A percentile compares a stretch with the other conserved stretches of the same genome.
phyloP scores from a whole-genome alignment of 2,113 vertebrate species.

The Lagenorhynchus albirostris region DNA sequence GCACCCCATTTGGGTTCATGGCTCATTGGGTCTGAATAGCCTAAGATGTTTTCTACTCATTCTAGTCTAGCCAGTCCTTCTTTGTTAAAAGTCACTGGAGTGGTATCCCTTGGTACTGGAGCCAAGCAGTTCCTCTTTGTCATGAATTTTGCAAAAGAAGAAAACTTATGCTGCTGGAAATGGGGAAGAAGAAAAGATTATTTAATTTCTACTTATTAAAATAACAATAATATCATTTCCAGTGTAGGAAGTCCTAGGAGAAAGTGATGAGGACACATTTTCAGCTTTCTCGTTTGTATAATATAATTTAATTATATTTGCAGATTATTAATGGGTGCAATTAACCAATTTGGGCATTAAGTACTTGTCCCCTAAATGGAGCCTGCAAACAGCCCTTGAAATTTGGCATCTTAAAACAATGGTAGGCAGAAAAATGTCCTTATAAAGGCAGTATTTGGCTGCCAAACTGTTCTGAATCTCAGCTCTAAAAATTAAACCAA shows the following conservation, averaged over 20 bases:
- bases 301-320: conserved; percentile 51
- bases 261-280: neutral
- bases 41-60: conserved; percentile 3
- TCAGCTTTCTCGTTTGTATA: neutral
- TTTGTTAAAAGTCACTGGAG: conserved; percentile 50
- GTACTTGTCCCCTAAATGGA: conserved; percentile 25
- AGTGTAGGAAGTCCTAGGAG: neutral
- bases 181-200: neutral
- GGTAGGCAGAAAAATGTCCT: neutral
- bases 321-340: conserved; percentile 32
- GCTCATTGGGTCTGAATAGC: conserved; percentile 49
- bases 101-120: conserved; percentile 45
- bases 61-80: conserved; percentile 19
- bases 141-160: conserved; percentile 44
- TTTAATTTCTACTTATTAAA: conserved; percentile 50
- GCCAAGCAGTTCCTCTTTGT: conserved; percentile 40
- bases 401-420: conserved; percentile 28
- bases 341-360: conserved; percentile 39
- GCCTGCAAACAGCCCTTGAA: neutral
- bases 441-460: neutral
- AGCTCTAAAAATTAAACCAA: conserved; percentile 6
- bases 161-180: conserved; percentile 14
- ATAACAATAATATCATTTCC: conserved; percentile 33
- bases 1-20: conserved; percentile 16
- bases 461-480: neutral